Evolutionary conservation across 1,140 invertebrate species (phyloP).

Genomic region (Nasonia longicornis): DNA sequence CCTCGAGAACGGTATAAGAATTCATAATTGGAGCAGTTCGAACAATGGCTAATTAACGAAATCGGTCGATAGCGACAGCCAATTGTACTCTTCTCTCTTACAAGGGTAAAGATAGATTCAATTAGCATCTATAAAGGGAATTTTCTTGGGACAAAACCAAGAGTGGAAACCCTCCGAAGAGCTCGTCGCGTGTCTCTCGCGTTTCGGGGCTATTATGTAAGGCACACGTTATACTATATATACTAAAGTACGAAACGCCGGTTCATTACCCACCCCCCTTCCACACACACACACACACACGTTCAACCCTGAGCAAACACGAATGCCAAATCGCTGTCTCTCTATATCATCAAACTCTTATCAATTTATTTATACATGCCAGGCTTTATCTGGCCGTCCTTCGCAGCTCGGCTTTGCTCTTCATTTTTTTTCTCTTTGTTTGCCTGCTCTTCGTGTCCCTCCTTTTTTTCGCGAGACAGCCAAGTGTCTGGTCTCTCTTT

Average conservation of each 20-base stretch:
- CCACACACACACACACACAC: neutral
- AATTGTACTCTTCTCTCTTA: too few species aligned
- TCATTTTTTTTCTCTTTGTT: neutral
- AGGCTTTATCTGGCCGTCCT: neutral
- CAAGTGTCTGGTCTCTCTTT: neutral
- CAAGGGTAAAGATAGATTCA: too few species aligned
- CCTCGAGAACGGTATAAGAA: too few species aligned
- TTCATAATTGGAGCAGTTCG: too few species aligned
- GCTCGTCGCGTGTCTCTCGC: neutral
- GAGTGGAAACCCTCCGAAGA: neutral
- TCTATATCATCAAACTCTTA: constrained; percentile 1
- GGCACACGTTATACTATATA: neutral
- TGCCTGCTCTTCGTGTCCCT: neutral
- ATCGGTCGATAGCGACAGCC: too few species aligned
- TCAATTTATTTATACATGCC: neutral
- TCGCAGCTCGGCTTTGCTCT: neutral
- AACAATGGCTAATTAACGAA: too few species aligned
- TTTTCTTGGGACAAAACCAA: too few species aligned
- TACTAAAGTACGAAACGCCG: neutral
- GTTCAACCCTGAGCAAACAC: neutral
- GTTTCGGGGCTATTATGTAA: neutral
- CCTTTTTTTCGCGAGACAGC: neutral
- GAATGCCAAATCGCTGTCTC: neutral
- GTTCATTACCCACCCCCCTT: neutral
- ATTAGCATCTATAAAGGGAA: too few species aligned